Percentiles rank a stretch among this genome's conserved stretches.
Evolutionary conservation across 2,797 vertebrate species (phyloP).

Genomic region (Cirrhinus mrigala): DNA sequence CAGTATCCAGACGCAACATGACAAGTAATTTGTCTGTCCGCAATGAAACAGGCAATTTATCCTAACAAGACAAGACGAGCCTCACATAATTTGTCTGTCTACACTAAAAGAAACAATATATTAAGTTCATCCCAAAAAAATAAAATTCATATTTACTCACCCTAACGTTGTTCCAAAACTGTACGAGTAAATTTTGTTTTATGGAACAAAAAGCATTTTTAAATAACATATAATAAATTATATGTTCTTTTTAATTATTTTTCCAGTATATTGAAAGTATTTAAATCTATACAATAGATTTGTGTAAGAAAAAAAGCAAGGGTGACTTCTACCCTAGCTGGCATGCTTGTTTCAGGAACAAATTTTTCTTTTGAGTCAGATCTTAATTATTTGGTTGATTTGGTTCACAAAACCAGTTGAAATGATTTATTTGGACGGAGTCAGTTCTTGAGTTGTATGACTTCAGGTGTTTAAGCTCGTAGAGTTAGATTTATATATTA

Average conservation of each 20-base stretch:
- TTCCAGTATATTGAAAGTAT: background rate
- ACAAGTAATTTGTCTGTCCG: slow-evolving; percentile 3
- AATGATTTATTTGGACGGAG: background rate
- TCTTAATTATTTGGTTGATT: background rate
- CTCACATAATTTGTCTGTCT: slow-evolving; percentile 1
- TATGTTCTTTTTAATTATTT: background rate
- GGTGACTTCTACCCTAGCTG: background rate
- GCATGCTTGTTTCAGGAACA: background rate
- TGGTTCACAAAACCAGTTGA: background rate
- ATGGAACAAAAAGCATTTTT: background rate
- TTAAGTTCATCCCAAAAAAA: background rate
- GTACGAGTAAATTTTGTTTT: background rate
- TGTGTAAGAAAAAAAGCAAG: background rate
- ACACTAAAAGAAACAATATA: background rate
- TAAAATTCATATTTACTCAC: background rate
- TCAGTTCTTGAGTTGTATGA: background rate
- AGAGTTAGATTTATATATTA: too few relatives aligned
- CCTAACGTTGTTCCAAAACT: background rate
- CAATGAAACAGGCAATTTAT: background rate
- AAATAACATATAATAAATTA: background rate
- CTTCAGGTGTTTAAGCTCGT: too few relatives aligned
- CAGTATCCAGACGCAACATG: slow-evolving; percentile 1
- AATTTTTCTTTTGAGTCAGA: background rate
- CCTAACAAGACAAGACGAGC: background rate
- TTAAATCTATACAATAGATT: background rate